Evolutionary conservation across 1,140 invertebrate genomes (phyloP).

Genomic region (Bombus vancouverensis): DNA sequence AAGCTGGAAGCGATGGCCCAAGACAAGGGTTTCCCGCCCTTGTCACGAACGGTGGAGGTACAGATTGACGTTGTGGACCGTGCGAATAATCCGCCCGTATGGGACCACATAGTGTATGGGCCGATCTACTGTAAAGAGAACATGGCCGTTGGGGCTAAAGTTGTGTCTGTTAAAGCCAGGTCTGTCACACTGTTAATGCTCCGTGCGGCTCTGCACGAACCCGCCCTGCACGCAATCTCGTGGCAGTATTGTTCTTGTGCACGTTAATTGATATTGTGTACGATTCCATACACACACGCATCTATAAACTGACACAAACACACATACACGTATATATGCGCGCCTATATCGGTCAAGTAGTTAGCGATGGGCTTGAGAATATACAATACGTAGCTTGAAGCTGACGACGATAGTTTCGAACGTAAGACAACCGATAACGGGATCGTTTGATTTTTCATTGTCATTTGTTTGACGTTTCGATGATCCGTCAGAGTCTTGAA

Average conservation of each 20-base stretch:
- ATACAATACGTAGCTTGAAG: no score
- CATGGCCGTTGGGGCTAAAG: slow-evolving; percentile 96
- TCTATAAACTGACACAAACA: slow-evolving; percentile 58
- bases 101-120: slow-evolving; percentile 97
- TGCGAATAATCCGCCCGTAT: slow-evolving; percentile 97
- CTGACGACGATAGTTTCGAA: no score
- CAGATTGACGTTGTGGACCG: slow-evolving; percentile 98
- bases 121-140: slow-evolving; percentile 98
- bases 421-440: no score
- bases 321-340: neutral
- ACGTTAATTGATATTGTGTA: slow-evolving; percentile 83
- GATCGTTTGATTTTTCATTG: no score
- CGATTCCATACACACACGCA: slow-evolving; percentile 70
- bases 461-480: no score
- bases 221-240: slow-evolving; percentile 82
- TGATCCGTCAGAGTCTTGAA: neutral
- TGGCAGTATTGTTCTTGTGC: slow-evolving; percentile 83
- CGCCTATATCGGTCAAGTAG: neutral
- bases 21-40: slow-evolving; percentile 96
- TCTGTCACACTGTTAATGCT: slow-evolving; percentile 87
- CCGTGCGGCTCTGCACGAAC: slow-evolving; percentile 69
- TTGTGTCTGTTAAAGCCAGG: slow-evolving; percentile 98
- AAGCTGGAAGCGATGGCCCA: slow-evolving; percentile 97
- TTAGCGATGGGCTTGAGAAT: slow-evolving; percentile 8
- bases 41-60: slow-evolving; percentile 97